Evolutionary conservation across 2,113 vertebrate species (phyloP).

Genomic region (Mormyrus lacerda): DNA sequence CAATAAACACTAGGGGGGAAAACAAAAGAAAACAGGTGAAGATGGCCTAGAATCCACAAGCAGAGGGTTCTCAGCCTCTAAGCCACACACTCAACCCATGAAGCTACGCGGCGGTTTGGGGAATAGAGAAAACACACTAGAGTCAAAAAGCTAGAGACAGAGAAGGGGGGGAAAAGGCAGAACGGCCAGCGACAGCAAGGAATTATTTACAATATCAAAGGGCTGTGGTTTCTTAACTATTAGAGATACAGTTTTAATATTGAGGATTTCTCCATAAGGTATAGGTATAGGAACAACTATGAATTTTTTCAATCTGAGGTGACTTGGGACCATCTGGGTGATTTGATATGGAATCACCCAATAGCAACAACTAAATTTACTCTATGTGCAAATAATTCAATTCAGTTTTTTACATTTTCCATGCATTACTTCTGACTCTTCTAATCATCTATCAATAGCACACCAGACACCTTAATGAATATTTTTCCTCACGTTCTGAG

Average conservation of each 20-base stretch:
- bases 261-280: neutral
- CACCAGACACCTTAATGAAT: neutral
- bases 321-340: neutral
- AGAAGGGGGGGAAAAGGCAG: too few species aligned
- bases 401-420: neutral
- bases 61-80: too few species aligned
- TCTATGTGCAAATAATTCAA: neutral
- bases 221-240: neutral
- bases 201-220: too few species aligned
- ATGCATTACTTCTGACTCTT: neutral
- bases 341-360: neutral
- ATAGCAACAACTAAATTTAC: neutral
- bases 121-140: too few species aligned
- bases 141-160: too few species aligned
- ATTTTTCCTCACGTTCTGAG: neutral
- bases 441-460: conserved; percentile 7
- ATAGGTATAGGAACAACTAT: neutral
- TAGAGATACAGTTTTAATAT: neutral
- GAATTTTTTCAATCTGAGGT: neutral
- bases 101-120: too few species aligned
- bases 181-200: too few species aligned
- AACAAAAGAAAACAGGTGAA: too few species aligned
- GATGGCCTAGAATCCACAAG: too few species aligned
- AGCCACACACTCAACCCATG: too few species aligned
- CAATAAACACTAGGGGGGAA: too few species aligned